phyloP scores from a whole-genome alignment of 2,113 vertebrate species.

The Cynoglossus semilaevis region DNA sequence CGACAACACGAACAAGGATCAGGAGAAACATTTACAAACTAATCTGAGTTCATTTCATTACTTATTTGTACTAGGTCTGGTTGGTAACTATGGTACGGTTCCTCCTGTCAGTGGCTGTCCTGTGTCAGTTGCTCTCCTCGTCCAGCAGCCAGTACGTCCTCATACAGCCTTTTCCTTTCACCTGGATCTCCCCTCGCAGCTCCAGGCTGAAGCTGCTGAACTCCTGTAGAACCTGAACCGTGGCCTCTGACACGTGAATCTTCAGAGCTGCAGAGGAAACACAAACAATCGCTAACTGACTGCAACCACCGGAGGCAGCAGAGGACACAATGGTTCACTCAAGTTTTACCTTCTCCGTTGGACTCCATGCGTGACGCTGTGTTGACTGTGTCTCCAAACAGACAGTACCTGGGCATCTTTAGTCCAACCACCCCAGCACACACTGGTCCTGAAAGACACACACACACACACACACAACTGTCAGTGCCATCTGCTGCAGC shows the following conservation, averaged over 20 bases:
- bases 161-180: constrained; percentile 90
- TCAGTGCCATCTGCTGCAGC: too few species aligned
- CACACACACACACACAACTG: neutral
- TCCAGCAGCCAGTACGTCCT: constrained; percentile 86
- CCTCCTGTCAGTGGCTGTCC: neutral
- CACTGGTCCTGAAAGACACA: constrained; percentile 81
- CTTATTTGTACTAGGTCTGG: too few species aligned
- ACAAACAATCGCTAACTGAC: neutral
- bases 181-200: constrained; percentile 84
- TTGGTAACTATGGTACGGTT: neutral
- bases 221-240: constrained; percentile 80
- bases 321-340: constrained; percentile 3
- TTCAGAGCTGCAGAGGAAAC: constrained; percentile 78
- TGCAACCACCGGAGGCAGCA: constrained; percentile 77
- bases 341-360: constrained; percentile 83
- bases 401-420: constrained; percentile 96
- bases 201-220: constrained; percentile 83
- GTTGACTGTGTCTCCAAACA: constrained; percentile 95
- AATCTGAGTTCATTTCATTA: too few species aligned
- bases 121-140: constrained; percentile 57
- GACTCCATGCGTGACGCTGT: constrained; percentile 96
- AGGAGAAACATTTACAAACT: too few species aligned
- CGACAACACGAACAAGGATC: too few species aligned
- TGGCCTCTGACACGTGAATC: constrained; percentile 87
- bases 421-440: constrained; percentile 92